Base-by-base conservation (phyloP, 2,113 vertebrate species). In the Fukomys damarensis region DNA sequence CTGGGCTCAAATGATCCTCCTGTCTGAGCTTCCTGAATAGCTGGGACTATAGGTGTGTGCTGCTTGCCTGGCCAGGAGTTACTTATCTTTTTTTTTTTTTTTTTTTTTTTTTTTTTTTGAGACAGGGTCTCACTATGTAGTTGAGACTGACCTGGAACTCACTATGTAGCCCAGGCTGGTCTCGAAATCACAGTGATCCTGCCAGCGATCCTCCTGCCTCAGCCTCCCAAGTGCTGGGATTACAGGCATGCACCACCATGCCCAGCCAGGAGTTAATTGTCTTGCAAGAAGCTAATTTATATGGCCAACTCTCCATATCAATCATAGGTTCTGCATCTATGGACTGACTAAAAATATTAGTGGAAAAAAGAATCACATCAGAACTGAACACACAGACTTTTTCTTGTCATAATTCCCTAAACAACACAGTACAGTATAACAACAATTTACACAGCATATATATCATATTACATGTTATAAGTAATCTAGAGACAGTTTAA, bases 361-460 rank as follows among this genome's bases (percentile, higher is more conserved):
- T 2, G 16, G 22, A 30, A 63, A 92, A 72, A 90, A 30, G 72
- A 92, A 68, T 66, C 61, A 80, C 82, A 70, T 38, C 61, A 68
- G 76, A 80, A 58, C 12, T 61, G 82, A 86, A 80, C 70, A 41
- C 56, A 85, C 35, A 13, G 43, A 59, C n/a, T 58, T 61, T 89
- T 94, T 85, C 30, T 46, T 82, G 54, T 79, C 61, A 79, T 68
- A 68, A 70, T 80, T 70, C 46, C 66, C 59, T 63, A 74, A 74
- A 88, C 58, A 94, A 82, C 72, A 91, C 79, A 79, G 41, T 91
- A 91, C 68, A 79, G 35, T 91, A 24, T 91, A 84, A 91, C 80
- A 91, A 91, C 61, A n/a, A 80, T 46, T 86, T 58, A 86, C 88
- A 91, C 63, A 77, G 82, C 61, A 43, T 95, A 70, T 91, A 91